Evolutionary conservation across 2,113 vertebrate genomes (phyloP).

Genomic region (Zeus faber): DNA sequence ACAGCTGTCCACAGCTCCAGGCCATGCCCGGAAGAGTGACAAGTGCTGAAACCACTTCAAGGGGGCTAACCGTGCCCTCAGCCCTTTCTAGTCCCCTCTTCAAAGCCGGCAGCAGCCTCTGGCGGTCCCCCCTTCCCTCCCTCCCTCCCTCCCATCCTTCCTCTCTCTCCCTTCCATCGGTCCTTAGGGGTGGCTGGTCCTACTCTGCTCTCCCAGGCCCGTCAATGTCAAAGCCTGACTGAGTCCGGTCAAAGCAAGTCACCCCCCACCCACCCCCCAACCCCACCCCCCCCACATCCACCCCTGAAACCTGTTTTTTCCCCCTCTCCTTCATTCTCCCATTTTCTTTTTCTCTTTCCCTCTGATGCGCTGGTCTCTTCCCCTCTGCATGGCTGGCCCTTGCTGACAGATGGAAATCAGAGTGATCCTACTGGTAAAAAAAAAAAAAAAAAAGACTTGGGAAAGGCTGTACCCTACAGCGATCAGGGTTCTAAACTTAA

Average conservation of each 20-base stretch:
- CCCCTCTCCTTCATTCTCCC: constrained; percentile 21
- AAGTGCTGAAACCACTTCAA: constrained; percentile 75
- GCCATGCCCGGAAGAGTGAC: constrained; percentile 73
- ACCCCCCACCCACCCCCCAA: constrained; percentile 7
- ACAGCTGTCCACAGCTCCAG: constrained; percentile 66
- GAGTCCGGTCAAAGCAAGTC: constrained; percentile 66
- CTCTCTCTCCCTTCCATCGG: constrained; percentile 10
- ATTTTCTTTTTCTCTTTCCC: constrained; percentile 51
- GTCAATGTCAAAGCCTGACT: constrained; percentile 71
- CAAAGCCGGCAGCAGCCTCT: constrained; percentile 70
- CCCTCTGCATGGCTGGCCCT: constrained; percentile 67
- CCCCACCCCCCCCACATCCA: constrained; percentile 14
- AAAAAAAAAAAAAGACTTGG: constrained; percentile 53
- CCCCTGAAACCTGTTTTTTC: constrained; percentile 11
- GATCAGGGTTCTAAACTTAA: constrained; percentile 59
- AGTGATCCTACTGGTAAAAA: constrained; percentile 62
- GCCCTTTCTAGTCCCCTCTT: constrained; percentile 70
- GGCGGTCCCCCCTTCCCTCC: constrained; percentile 46
- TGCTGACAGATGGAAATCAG: constrained; percentile 69
- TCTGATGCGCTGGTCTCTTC: constrained; percentile 60
- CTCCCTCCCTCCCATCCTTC: constrained; percentile 18
- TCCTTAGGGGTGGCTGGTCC: constrained; percentile 67
- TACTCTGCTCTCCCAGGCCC: constrained; percentile 61
- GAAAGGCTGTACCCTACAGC: constrained; percentile 66
- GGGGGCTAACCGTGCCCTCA: constrained; percentile 65